Evolutionary conservation across 2,888 invertebrate species (phyloP).

Genomic region (Leptinotarsa rubiginosa): DNA sequence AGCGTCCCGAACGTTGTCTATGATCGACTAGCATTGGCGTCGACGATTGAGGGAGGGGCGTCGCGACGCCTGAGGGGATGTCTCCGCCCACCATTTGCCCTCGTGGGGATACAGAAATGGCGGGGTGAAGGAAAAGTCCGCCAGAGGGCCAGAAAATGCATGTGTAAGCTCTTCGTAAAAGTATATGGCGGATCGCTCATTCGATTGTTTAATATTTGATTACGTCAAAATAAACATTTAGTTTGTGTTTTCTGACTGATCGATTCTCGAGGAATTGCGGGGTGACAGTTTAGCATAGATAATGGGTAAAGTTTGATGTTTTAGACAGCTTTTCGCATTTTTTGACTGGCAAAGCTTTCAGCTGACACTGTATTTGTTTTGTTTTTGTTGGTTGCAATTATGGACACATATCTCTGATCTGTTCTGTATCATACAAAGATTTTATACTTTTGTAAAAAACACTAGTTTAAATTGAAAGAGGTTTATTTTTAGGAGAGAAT

Average conservation of each 20-base stretch:
- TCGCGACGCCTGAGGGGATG: slow-evolving; percentile 45
- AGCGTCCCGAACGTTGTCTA: slow-evolving; percentile 29
- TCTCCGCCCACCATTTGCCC: slow-evolving; percentile 35
- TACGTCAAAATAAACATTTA: slow-evolving; percentile 52
- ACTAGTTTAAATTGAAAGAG: too few species aligned
- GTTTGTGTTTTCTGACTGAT: slow-evolving; percentile 43
- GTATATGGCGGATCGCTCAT: slow-evolving; percentile 58
- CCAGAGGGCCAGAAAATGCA: slow-evolving; percentile 59
- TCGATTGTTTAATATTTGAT: slow-evolving; percentile 54
- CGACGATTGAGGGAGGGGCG: slow-evolving; percentile 45
- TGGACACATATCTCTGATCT: not conserved
- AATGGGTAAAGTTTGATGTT: slow-evolving; percentile 55
- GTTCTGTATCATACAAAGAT: not conserved
- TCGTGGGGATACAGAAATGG: slow-evolving; percentile 53
- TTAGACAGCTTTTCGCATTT: slow-evolving; percentile 24
- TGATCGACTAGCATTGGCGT: slow-evolving; percentile 42
- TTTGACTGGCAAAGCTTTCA: slow-evolving; percentile 27
- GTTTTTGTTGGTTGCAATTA: not conserved
- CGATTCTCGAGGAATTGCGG: slow-evolving; percentile 38
- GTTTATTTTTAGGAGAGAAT: too few species aligned
- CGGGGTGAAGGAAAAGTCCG: slow-evolving; percentile 56
- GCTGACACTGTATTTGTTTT: not conserved
- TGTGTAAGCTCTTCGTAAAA: slow-evolving; percentile 57
- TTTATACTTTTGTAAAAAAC: too few species aligned
- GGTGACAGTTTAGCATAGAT: slow-evolving; percentile 44